These are phyloP conservation scores for Kuschelorhynchus macadamiae DNA, from an alignment of 2,888 invertebrate species.

Conservation along the genomic window DNA sequence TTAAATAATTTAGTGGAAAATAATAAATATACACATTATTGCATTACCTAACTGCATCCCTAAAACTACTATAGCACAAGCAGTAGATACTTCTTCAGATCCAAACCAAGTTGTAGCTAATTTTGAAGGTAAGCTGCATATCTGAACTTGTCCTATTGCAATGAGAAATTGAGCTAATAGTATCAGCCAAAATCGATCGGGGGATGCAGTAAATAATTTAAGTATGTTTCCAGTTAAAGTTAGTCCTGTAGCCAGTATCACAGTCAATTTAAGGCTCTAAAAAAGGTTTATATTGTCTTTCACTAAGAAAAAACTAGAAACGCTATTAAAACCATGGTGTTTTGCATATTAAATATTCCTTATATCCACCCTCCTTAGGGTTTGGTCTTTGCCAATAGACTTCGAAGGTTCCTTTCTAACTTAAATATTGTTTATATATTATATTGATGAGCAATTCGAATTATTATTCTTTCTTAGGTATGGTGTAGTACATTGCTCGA, in stretches of 20 bases:
- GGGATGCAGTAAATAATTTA: conserved; percentile 74
- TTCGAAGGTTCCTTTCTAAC: no score
- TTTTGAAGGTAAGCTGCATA: conserved; percentile 77
- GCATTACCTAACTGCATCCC: conserved; percentile 84
- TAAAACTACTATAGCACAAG: conserved; percentile 97
- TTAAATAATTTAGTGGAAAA: neutral
- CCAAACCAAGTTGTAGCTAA: conserved; percentile 89
- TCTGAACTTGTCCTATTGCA: conserved; percentile 74
- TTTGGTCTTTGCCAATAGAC: no score
- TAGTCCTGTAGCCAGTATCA: conserved; percentile 71
- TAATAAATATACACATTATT: neutral
- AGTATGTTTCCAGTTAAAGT: conserved; percentile 75
- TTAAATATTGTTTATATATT: no score
- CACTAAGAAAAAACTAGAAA: no score
- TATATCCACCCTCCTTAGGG: no score
- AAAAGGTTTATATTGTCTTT: conserved; percentile 52
- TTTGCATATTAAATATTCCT: no score
- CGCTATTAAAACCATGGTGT: neutral
- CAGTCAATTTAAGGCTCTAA: conserved; percentile 72
- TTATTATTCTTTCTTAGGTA: no score
- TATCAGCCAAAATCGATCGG: conserved; percentile 74
- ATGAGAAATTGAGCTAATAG: conserved; percentile 75
- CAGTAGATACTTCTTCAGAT: conserved; percentile 90
- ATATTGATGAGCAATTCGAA: no score
- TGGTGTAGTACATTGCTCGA: no score